A percentile compares a stretch with the other conserved stretches of the same genome.
Conservation (phyloP, 2,888 invertebrate species). For the Glyphotaelius pellucidus region DNA sequence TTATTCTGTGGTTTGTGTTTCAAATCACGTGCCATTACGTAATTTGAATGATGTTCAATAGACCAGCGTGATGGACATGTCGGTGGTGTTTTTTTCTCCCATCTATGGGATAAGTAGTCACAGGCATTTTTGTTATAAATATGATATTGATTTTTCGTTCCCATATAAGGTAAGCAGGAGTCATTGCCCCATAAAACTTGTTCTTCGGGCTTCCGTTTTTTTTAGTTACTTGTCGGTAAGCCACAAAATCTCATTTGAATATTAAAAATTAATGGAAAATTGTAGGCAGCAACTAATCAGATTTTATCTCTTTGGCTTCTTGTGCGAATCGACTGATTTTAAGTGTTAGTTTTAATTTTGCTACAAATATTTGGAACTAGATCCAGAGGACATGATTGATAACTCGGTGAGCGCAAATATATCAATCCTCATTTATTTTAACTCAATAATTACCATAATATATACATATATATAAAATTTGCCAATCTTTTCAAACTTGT, state of each 20-base stretch:
- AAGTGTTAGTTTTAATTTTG: too few relatives aligned
- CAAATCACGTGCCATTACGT: slow-evolving; percentile 64
- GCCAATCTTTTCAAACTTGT: too few relatives aligned
- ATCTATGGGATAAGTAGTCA: slow-evolving; percentile 34
- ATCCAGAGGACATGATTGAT: too few relatives aligned
- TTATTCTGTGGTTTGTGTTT: slow-evolving; percentile 64
- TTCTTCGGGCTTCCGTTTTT: slow-evolving; percentile 40
- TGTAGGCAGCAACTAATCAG: background rate
- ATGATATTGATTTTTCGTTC: slow-evolving; percentile 52
- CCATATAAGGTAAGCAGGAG: slow-evolving; percentile 44
- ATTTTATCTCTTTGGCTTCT: background rate
- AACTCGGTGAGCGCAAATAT: too few relatives aligned
- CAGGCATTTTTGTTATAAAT: slow-evolving; percentile 42
- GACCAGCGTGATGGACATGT: slow-evolving; percentile 47
- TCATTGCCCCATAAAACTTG: slow-evolving; percentile 50
- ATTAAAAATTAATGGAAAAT: background rate
- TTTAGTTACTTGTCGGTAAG: slow-evolving; percentile 9
- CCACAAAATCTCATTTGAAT: slow-evolving; percentile 17
- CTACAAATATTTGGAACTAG: too few relatives aligned
- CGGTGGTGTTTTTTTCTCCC: slow-evolving; percentile 48
- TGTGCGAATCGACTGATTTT: background rate
- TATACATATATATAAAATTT: too few relatives aligned
- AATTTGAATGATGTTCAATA: slow-evolving; percentile 62
- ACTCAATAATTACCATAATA: too few relatives aligned
- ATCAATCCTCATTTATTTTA: too few relatives aligned